These are phyloP conservation scores for Tetrao urogallus DNA, from an alignment of 2,113 vertebrate genomes.

Conservation along the genomic window DNA sequence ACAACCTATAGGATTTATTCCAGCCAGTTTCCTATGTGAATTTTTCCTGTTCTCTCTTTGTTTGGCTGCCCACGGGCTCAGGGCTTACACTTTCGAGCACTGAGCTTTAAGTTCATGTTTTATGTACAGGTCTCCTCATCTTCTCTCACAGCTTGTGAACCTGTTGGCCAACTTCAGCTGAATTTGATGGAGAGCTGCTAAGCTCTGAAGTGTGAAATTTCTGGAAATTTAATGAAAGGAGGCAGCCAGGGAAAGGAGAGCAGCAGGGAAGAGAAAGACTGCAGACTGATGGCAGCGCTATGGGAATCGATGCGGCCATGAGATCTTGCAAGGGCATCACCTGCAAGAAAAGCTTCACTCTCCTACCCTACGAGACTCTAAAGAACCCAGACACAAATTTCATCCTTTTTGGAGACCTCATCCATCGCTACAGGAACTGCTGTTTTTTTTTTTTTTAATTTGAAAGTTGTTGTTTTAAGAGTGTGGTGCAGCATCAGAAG, in stretches of 20 bases:
- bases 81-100: accelerated
- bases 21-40: background rate
- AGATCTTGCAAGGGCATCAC: background rate
- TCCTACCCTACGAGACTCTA: background rate
- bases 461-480: background rate
- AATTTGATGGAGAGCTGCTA: background rate
- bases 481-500: background rate
- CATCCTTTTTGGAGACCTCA: background rate
- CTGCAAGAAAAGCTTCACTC: background rate
- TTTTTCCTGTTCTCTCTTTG: background rate
- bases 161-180: background rate
- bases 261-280: background rate
- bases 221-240: background rate
- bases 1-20: background rate
- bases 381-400: background rate
- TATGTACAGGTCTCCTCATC: background rate
- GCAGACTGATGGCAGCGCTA: background rate
- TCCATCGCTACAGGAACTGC: background rate
- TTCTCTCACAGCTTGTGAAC: background rate
- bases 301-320: background rate
- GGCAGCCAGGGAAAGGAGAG: background rate
- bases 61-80: background rate
- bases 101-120: accelerated
- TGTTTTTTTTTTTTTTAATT: background rate
- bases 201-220: background rate